Conservation (phyloP, 2,113 vertebrate species). For the Bufo bufo region DNA sequence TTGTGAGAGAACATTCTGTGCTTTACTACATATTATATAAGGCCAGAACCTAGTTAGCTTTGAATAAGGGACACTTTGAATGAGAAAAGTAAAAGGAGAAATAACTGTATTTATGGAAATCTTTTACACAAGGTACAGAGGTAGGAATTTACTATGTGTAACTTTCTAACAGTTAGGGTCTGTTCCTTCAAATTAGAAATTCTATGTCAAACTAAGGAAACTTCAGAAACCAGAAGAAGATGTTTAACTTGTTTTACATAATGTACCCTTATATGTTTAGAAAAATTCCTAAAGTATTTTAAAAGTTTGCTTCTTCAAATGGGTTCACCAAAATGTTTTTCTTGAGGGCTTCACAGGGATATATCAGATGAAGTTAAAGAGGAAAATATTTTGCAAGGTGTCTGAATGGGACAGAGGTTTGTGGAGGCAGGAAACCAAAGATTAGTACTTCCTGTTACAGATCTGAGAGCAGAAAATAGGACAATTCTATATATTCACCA, state of each 20-base stretch:
- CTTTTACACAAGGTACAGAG: constrained; percentile 23
- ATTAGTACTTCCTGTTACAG: constrained; percentile 53
- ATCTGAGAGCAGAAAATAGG: constrained; percentile 48
- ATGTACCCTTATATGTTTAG: constrained; percentile 33
- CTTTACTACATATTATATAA: background rate
- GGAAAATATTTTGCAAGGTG: constrained; percentile 48
- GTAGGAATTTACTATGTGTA: background rate
- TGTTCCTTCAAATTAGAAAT: constrained; percentile 42
- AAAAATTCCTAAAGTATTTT: background rate
- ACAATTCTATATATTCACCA: constrained; percentile 34
- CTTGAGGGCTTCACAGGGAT: constrained; percentile 28
- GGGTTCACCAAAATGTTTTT: constrained; percentile 25
- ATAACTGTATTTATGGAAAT: constrained; percentile 7
- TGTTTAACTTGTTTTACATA: constrained; percentile 47
- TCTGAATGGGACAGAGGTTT: constrained; percentile 38
- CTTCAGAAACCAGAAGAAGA: constrained; percentile 27
- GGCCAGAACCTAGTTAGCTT: background rate
- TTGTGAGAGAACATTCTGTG: background rate
- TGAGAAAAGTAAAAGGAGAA: constrained; percentile 3
- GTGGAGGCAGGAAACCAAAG: constrained; percentile 44
- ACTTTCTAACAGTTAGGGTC: constrained; percentile 42
- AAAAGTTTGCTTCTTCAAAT: constrained; percentile 25
- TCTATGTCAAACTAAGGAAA: constrained; percentile 22
- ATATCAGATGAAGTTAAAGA: constrained; percentile 47
- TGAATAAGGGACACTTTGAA: constrained; percentile 28